Evolutionary conservation across 2,113 vertebrate genomes (phyloP), one percentile per base, ranked within the genome.

Genomic region (Vulpes vulpes): DNA sequence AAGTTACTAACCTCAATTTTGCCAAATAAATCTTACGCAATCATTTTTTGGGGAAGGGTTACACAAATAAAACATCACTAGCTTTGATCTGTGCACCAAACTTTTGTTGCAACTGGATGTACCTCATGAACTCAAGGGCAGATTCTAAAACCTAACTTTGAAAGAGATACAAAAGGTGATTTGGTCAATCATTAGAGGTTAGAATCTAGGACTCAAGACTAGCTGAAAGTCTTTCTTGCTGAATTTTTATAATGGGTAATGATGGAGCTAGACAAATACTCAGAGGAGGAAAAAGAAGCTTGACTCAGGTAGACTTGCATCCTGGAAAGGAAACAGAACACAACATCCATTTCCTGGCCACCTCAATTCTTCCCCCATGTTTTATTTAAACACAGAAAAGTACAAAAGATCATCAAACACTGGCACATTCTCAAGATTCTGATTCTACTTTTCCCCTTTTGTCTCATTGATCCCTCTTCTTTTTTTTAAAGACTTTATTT

Each of bases 391-490:
- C 25, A 22, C 82, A 49, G 62, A 64, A 71, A 55, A 38, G 32
- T 55, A 23, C 30, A 15, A 38, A 80, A 32, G 55, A 12, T 23
- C 3, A 22, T 9, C 1, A 55, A 23, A 51, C 20, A 5, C 3
- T 0, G 2, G 57, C 17, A 3, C 0, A 3, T 57, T 6, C 67
- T 30, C 55, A 20, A 25, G 57, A 32, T 51, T 59, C 35, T 12
- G 38, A 35, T 3, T 20, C 55, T 65, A 30, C 73, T 2, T 38
- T 8, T 60, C 43, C n/a, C 35, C 11, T 5, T 59, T 53, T 19
- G 19, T 62, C 49, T 79, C 53, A 14, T 0, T 0, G 15, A 20
- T 78, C 57, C n/a, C 27, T 35, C 0, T 27, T 43, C 32, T 53
- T 27, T 0, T 43, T 43, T 43, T 8, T 43, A 7, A 43, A 43